Evolutionary conservation across 2,113 vertebrate genomes (phyloP), one percentile per base, ranked within the genome.

Genomic region (Hystrix cristata): DNA sequence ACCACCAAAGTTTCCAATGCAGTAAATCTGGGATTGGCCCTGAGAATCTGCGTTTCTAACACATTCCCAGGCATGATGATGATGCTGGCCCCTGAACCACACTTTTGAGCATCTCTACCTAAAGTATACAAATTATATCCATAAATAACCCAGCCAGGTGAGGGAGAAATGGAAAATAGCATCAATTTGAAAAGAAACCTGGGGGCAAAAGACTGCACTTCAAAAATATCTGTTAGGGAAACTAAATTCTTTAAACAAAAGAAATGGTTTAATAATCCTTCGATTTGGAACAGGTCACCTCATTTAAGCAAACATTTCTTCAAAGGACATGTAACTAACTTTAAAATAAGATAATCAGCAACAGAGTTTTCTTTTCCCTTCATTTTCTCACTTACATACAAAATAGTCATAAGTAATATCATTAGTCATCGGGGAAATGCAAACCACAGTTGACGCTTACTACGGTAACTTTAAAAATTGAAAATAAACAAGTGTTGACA

Each of bases 221-320:
- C 34, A 83, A 57, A 89, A 92, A 55, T 23, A 86, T 43, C 29
- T 59, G 19, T 43, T 38, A 85, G 3, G 25, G 92, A 86, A 93
- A 76, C 1, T 11, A 21, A 92, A 85, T 67, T 14, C 71, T 38
- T 67, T 89, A 62, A 55, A 86, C 38, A 85, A 27, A 96, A 89
- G 57, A 80, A 81, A 92, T 78, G 62, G n/a, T 48, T 90, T 64
- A 74, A 34, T 71, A 72, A 86, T 83, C n/a, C 76, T 95, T 48
- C 79, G n/a, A 87, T 78, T 76, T 43, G 31, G 64, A 86, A 94
- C 25, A 86, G 21, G 27, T 29, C 16, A 43, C 59, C 83, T 86
- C 29, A 55, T 86, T 92, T 69, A 43, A 83, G 46, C 55, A 69
- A 97, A 82, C 25, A 53, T 86, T 7, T 13, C 13, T 57, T 90